Evolutionary conservation across 1,140 invertebrate genomes (phyloP).

Genomic region (Oreohelix idahoensis): DNA sequence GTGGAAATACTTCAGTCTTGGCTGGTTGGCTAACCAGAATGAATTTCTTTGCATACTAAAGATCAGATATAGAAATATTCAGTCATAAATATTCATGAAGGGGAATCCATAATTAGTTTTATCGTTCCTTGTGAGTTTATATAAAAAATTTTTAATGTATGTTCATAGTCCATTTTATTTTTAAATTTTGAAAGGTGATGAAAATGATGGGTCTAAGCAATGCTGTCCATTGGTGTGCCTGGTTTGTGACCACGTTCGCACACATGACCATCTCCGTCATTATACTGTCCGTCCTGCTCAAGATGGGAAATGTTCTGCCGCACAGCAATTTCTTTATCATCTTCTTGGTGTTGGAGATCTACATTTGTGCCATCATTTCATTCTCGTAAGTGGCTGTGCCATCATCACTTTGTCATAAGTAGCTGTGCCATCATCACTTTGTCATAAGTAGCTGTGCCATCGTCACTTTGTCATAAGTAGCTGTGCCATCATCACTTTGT

Average conservation of each 20-base stretch:
- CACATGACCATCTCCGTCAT: conserved; percentile 76
- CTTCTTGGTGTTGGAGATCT: conserved; percentile 76
- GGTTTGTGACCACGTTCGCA: conserved; percentile 78
- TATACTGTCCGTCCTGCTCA: conserved; percentile 75
- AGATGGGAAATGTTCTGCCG: conserved; percentile 75
- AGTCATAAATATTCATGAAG: too few relatives aligned
- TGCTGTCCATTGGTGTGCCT: conserved; percentile 78
- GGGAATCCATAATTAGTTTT: too few relatives aligned
- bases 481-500: conserved; percentile 74
- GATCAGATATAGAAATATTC: too few relatives aligned
- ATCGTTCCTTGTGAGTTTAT: too few relatives aligned
- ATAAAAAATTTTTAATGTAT: too few relatives aligned
- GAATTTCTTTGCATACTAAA: too few relatives aligned
- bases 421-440: not conserved
- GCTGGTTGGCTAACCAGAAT: too few relatives aligned
- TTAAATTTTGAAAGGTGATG: conserved; percentile 77
- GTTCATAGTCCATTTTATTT: too few relatives aligned
- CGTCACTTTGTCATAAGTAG: conserved; percentile 76
- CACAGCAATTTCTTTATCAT: conserved; percentile 75
- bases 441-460: not conserved
- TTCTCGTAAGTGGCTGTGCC: conserved; percentile 68
- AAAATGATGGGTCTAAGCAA: conserved; percentile 79
- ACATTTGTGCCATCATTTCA: conserved; percentile 75
- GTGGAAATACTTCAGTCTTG: too few relatives aligned
- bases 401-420: not conserved